A percentile compares a stretch with the other conserved stretches of the same genome.
These are phyloP conservation scores for Ephialtes manifestator DNA, from an alignment of 2,888 invertebrate genomes.

Conservation along the genomic window DNA sequence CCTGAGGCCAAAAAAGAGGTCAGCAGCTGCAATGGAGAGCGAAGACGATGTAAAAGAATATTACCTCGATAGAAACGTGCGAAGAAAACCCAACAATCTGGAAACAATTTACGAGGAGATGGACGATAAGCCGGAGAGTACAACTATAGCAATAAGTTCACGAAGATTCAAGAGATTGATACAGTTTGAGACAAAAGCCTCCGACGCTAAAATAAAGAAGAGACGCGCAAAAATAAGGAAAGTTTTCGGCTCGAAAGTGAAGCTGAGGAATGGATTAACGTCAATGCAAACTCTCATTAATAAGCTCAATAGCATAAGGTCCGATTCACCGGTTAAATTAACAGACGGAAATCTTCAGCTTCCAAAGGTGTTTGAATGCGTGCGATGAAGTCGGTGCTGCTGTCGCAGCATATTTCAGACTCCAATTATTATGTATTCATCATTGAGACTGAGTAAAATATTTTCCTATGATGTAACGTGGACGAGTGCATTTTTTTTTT, in stretches of 20 bases:
- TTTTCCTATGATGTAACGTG: constrained; percentile 36
- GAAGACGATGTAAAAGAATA: constrained; percentile 86
- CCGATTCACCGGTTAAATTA: constrained; percentile 60
- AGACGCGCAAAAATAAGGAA: constrained; percentile 88
- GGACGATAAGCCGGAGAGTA: constrained; percentile 85
- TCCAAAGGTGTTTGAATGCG: constrained; percentile 46
- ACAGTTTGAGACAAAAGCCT: constrained; percentile 87
- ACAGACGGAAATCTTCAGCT: constrained; percentile 35
- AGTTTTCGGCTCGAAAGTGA: constrained; percentile 87
- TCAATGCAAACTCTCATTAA: constrained; percentile 88
- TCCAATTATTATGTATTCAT: constrained; percentile 15
- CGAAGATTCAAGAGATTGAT: constrained; percentile 88
- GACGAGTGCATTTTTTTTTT: constrained; percentile 1
- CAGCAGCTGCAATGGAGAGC: constrained; percentile 77
- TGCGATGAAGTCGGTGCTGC: constrained; percentile 7
- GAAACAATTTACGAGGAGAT: constrained; percentile 90
- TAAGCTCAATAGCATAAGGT: constrained; percentile 86
- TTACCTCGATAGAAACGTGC: constrained; percentile 88
- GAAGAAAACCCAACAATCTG: constrained; percentile 87
- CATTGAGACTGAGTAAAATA: constrained; percentile 43
- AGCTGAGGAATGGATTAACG: constrained; percentile 87
- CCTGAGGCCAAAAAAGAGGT: constrained; percentile 80
- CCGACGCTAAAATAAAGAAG: constrained; percentile 87
- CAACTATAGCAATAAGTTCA: constrained; percentile 86
- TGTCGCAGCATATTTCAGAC: not conserved